Evolutionary conservation across 1,140 invertebrate genomes (phyloP), one percentile per base, ranked within the genome.

Genomic region (Euborellia annulipes): DNA sequence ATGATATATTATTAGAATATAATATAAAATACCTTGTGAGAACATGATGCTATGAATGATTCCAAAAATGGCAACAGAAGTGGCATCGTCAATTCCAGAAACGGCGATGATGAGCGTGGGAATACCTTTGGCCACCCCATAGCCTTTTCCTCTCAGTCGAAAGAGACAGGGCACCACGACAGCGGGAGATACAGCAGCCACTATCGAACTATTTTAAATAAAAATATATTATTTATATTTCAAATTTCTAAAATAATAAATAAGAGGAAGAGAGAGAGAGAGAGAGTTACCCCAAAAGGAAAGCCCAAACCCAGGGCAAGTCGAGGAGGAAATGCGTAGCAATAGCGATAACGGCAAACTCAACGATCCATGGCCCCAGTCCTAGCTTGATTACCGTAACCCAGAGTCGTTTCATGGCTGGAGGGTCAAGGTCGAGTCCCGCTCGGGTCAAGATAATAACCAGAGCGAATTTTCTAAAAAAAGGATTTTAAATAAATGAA

Each of bases 121-220:
- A 32, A 79, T 68, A 2, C 76, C 76, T 58, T 74, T 71, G 18
- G 64, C 60, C 0, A 67, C 55, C 3, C 76, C 76, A 48, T 67
- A 65, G 3, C 68, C 65, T 45, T 62, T 53, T 44, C 71, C 63
- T 46, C 68, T 57, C 3, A 79, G 54, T 22, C 55, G 50, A 1
- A 79, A 54, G 50, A 79, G 60, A 13, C 61, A 59, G 7, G 75
- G 76, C 13, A 76, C 74, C 18, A 77, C 69, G 30, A 78, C 72
- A 22, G 76, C 75, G 13, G 75, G 73, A 0, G 75, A 77, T 1
- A 76, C 73, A 13, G 75, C 70, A 36, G 69, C 63, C 4, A 75
- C 45, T 2, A 73, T 62, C 61, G 71, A 76, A 21, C 69, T 69
- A n/a, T 34, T 34, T 34, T n/a, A 34, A n/a, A n/a, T 34, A n/a